These are phyloP conservation scores for Myiotriccus ornatus DNA, from an alignment of 2,797 vertebrate species.

Conservation along the genomic window DNA sequence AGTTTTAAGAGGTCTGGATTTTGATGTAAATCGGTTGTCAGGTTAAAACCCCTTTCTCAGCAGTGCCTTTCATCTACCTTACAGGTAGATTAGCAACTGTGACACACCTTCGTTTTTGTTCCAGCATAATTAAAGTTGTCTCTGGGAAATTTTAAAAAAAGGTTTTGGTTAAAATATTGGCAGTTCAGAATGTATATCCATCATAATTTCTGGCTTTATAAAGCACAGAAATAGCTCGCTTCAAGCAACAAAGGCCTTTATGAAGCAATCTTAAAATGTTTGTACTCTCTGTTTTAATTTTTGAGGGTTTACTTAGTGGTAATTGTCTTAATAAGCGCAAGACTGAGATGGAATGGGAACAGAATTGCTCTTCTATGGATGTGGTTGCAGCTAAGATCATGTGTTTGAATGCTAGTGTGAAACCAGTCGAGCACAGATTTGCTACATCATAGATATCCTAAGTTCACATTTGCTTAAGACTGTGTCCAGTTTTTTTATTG, in stretches of 20 bases:
- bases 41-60: neutral
- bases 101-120: neutral
- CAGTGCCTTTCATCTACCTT: neutral
- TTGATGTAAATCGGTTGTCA: neutral
- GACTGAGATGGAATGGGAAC: constrained; percentile 6
- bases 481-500: constrained; percentile 13
- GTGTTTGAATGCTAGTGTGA: neutral
- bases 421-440: neutral
- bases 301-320: neutral
- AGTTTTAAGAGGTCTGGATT: neutral
- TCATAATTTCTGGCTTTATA: neutral
- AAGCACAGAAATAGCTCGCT: neutral
- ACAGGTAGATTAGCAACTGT: neutral
- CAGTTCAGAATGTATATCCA: neutral
- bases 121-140: neutral
- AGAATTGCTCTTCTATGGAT: neutral
- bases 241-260: neutral
- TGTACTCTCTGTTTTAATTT: neutral
- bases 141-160: neutral
- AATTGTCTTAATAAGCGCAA: constrained; percentile 29
- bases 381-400: neutral
- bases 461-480: neutral
- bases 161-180: neutral
- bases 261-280: neutral
- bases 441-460: neutral